A percentile compares a stretch with the other conserved stretches of the same genome.
phyloP scores from a whole-genome alignment of 2,797 vertebrate genomes.

The Trematomus bernacchii region DNA sequence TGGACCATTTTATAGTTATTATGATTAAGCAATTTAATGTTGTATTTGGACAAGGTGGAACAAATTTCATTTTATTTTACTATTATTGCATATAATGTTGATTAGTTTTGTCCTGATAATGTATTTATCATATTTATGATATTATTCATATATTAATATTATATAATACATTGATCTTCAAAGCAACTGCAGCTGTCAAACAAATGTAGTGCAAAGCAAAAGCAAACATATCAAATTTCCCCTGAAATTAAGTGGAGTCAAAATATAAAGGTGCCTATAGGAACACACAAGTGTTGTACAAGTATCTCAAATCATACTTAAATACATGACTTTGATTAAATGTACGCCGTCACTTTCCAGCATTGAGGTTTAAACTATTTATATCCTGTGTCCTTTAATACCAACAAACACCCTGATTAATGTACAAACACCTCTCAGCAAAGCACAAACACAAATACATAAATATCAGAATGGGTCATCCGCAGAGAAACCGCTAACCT shows the following conservation, averaged over 20 bases:
- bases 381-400: constrained; percentile 16
- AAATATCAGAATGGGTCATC: constrained; percentile 11
- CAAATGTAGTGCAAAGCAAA: not conserved
- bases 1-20: no score
- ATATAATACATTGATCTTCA: not conserved
- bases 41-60: not conserved
- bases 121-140: constrained; percentile 4
- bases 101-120: not conserved
- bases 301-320: not conserved
- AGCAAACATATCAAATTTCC: not conserved
- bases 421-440: constrained; percentile 12
- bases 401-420: constrained; percentile 4
- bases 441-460: not conserved
- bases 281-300: not conserved
- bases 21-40: not conserved
- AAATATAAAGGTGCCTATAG: not conserved
- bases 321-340: not conserved
- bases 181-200: not conserved
- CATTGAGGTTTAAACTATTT: constrained; percentile 2
- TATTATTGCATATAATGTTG: not conserved
- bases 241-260: not conserved
- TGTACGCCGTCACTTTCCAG: not conserved
- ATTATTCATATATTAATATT: not conserved
- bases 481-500: constrained; percentile 10
- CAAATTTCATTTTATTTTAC: not conserved